A percentile compares a stretch with the other conserved stretches of the same genome.
These are phyloP conservation scores for Mastomys natalensis DNA, from an alignment of 2,113 vertebrate genomes.

Conservation along the genomic window DNA sequence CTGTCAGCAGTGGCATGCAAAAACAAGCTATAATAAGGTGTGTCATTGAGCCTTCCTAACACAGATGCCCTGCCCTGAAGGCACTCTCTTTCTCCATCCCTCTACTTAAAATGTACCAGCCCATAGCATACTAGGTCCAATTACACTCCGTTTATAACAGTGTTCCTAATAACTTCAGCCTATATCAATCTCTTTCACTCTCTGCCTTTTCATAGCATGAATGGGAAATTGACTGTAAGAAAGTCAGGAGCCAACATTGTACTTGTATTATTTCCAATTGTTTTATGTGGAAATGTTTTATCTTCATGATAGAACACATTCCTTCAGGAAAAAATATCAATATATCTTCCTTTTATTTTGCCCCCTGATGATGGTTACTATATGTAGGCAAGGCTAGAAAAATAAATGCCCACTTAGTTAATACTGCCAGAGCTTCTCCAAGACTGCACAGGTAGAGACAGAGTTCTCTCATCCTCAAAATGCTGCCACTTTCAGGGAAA, in stretches of 20 bases:
- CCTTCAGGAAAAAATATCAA: slow-evolving; percentile 7
- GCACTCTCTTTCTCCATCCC: not conserved
- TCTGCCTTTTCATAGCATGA: not conserved
- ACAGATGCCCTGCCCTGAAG: not conserved
- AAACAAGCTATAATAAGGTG: not conserved
- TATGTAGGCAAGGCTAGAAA: not conserved
- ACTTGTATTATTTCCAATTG: slow-evolving; percentile 59
- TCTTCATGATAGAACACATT: slow-evolving; percentile 50
- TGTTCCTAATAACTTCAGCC: too few species aligned
- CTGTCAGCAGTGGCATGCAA: not conserved
- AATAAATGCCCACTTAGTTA: not conserved
- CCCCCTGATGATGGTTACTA: not conserved
- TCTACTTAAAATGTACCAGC: not conserved
- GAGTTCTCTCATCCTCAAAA: not conserved
- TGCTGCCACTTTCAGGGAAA: not conserved
- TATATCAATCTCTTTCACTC: too few species aligned
- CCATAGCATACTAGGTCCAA: not conserved
- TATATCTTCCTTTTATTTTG: slow-evolving; percentile 43
- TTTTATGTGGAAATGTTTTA: slow-evolving; percentile 55
- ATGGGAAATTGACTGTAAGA: not conserved
- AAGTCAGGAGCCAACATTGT: not conserved
- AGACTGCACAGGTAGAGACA: not conserved
- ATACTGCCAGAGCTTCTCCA: too few species aligned
- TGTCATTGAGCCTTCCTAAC: not conserved
- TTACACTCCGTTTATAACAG: not conserved